A percentile compares a stretch with the other conserved stretches of the same genome.
Evolutionary conservation across 2,888 invertebrate species (phyloP).

Genomic region (Napeogenes sylphis): DNA sequence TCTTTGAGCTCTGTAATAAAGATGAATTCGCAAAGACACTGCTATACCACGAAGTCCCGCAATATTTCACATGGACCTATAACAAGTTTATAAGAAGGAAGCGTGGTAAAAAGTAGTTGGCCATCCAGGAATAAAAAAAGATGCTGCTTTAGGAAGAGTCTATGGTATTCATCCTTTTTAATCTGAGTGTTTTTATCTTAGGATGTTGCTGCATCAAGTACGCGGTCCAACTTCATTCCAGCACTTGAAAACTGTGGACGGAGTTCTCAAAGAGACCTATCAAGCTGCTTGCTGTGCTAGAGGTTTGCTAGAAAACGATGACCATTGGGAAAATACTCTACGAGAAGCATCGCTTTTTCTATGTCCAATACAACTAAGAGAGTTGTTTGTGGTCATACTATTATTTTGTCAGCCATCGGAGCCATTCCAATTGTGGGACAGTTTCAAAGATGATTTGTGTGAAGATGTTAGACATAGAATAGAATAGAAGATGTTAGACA

Average conservation of each 20-base stretch:
- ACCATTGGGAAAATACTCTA: slow-evolving; percentile 26
- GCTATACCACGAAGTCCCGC: slow-evolving; percentile 33
- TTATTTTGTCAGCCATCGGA: too few relatives aligned
- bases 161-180: slow-evolving; percentile 37
- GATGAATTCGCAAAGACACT: slow-evolving; percentile 26
- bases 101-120: slow-evolving; percentile 28
- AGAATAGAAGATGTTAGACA: too few relatives aligned
- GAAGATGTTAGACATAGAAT: slow-evolving; percentile 18
- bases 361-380: too few relatives aligned
- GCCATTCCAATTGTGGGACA: too few relatives aligned
- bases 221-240: slow-evolving; percentile 35
- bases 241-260: slow-evolving; percentile 33
- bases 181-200: slow-evolving; percentile 34
- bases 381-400: too few relatives aligned
- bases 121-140: slow-evolving; percentile 31
- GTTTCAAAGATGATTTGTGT: slow-evolving; percentile 15
- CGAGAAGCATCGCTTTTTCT: too few relatives aligned
- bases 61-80: slow-evolving; percentile 30
- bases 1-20: slow-evolving; percentile 15
- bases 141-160: slow-evolving; percentile 33
- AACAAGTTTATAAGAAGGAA: slow-evolving; percentile 26
- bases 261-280: slow-evolving; percentile 31
- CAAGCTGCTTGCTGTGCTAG: slow-evolving; percentile 27
- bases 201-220: slow-evolving; percentile 34
- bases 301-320: too few relatives aligned